Evolutionary conservation across 2,888 invertebrate genomes (phyloP).

Genomic region (Scaeva pyrastri): DNA sequence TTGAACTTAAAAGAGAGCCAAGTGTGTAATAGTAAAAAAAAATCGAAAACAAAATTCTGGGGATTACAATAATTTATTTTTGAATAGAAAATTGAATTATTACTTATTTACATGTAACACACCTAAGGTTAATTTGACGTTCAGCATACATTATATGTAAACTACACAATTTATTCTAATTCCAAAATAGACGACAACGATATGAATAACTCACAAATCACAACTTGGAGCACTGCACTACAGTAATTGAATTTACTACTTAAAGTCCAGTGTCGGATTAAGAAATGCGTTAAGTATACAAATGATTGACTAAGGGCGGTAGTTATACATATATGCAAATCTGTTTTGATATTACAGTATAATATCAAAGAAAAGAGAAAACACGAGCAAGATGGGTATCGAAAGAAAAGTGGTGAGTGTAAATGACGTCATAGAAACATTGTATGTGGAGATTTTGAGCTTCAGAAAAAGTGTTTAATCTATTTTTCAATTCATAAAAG

Average conservation of each 20-base stretch:
- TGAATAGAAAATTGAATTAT: neutral
- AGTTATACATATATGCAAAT: too few species aligned
- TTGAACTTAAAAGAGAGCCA: too few species aligned
- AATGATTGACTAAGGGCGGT: neutral
- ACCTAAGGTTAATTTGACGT: neutral
- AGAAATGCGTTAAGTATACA: too few species aligned
- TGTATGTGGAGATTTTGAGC: too few species aligned
- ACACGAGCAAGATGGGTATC: too few species aligned
- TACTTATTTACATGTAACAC: neutral
- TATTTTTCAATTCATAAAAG: too few species aligned
- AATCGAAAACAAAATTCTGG: neutral
- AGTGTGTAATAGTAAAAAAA: too few species aligned
- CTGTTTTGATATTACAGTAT: too few species aligned
- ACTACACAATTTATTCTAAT: neutral
- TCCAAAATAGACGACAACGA: neutral
- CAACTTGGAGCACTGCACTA: neutral
- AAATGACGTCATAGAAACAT: too few species aligned
- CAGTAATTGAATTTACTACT: constrained; percentile 12
- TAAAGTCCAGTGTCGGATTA: neutral
- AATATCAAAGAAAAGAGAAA: too few species aligned
- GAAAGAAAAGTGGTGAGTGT: too few species aligned
- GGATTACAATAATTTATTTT: neutral
- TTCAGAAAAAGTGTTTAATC: too few species aligned
- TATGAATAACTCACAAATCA: constrained; percentile 20
- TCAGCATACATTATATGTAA: neutral